phyloP scores from a whole-genome alignment of 2,797 vertebrate species.

The Eidolon dupreanum region DNA sequence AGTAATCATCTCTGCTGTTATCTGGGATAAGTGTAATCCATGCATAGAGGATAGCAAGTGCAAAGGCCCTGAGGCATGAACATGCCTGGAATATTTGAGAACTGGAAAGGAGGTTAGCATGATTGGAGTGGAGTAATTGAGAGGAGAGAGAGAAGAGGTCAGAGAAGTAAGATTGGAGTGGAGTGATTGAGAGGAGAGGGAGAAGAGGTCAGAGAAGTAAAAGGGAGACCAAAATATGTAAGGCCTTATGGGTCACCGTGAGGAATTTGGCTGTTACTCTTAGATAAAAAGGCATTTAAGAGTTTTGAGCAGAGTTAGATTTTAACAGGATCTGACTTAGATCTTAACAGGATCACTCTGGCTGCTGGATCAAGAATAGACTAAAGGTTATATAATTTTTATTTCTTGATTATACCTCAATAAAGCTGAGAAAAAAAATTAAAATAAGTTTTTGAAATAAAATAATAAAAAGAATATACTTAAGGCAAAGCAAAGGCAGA shows the following conservation, averaged over 20 bases:
- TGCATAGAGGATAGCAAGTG: not conserved
- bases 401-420: not conserved
- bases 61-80: not conserved
- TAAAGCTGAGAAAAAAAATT: not conserved
- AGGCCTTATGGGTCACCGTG: not conserved
- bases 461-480: not conserved
- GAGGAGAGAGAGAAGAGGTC: not conserved
- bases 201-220: not conserved
- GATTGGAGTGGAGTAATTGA: not conserved
- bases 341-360: not conserved
- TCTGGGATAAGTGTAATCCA: not conserved
- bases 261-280: not conserved
- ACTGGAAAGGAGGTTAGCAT: not conserved
- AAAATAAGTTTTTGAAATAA: not conserved
- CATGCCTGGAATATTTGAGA: conserved; percentile 10
- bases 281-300: not conserved
- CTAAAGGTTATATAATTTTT: not conserved
- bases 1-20: conserved; percentile 26
- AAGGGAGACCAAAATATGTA: not conserved
- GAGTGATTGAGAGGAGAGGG: not conserved
- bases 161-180: not conserved
- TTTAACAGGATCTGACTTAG: not conserved
- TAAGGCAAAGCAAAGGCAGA: not conserved
- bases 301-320: conserved; percentile 17
- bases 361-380: not conserved